Conservation (phyloP, 2,888 invertebrate genomes). For the Hypena proboscidalis region DNA sequence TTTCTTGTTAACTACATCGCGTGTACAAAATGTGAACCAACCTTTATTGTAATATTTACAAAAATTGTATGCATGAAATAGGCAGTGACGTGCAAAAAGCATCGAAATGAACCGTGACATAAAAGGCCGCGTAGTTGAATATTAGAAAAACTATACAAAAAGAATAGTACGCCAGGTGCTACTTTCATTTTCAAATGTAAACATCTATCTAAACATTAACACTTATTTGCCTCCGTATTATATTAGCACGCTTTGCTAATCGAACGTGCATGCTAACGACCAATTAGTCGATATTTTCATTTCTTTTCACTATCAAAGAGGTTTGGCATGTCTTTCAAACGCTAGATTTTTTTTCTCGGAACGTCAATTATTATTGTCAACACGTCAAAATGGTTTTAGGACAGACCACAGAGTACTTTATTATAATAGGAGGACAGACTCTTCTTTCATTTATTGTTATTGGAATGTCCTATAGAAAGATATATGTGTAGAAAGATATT, state of each 20-base stretch:
- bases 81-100: conserved; percentile 26
- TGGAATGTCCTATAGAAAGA: no score
- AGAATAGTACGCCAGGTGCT: conserved; percentile 33
- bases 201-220: conserved; percentile 54
- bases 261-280: conserved; percentile 47
- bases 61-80: conserved; percentile 16
- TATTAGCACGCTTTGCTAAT: conserved; percentile 44
- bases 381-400: conserved; percentile 30
- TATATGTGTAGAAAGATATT: conserved; percentile 8
- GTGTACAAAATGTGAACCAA: conserved; percentile 4
- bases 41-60: conserved; percentile 5
- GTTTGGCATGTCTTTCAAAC: conserved; percentile 48
- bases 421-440: no score
- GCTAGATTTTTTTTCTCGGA: conserved; percentile 44
- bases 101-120: conserved; percentile 35
- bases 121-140: conserved; percentile 38
- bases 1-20: conserved; percentile 33
- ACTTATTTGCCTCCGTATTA: conserved; percentile 54
- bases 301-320: conserved; percentile 41
- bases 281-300: conserved; percentile 57
- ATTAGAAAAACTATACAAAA: conserved; percentile 41
- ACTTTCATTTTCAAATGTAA: conserved; percentile 51
- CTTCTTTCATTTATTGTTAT: no score
- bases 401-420: no score
- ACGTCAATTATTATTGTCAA: conserved; percentile 43